Evolutionary conservation across 2,888 invertebrate species (phyloP).

Genomic region (Phortica okadai): DNA sequence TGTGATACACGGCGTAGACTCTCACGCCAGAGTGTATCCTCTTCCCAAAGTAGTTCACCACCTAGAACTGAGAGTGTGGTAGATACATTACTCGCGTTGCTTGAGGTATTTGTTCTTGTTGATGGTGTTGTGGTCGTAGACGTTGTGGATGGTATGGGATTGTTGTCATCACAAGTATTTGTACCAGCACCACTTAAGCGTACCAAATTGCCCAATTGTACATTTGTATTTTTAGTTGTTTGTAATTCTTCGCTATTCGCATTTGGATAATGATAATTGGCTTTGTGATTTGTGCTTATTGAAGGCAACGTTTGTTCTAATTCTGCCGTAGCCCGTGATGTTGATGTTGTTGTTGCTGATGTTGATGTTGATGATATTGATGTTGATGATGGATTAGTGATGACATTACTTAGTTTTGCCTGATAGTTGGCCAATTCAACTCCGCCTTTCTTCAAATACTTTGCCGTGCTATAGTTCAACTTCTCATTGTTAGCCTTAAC

Average conservation of each 20-base stretch:
- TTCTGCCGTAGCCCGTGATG: conserved; percentile 38
- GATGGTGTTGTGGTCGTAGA: neutral
- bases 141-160: conserved; percentile 37
- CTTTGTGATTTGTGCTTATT: conserved; percentile 58
- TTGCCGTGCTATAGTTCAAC: conserved; percentile 70
- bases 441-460: conserved; percentile 64
- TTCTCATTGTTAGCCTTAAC: conserved; percentile 73
- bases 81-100: conserved; percentile 38
- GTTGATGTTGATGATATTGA: neutral
- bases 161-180: conserved; percentile 28
- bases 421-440: conserved; percentile 27
- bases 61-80: conserved; percentile 67
- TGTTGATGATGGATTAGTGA: neutral
- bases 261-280: conserved; percentile 32
- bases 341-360: conserved; percentile 23
- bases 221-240: conserved; percentile 67
- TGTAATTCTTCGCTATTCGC: conserved; percentile 39
- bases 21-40: conserved; percentile 89
- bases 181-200: conserved; percentile 1
- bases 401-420: conserved; percentile 54
- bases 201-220: conserved; percentile 41
- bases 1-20: conserved; percentile 87
- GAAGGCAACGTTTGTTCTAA: conserved; percentile 49
- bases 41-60: conserved; percentile 87
- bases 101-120: neutral